Percentiles rank a stretch among this genome's conserved stretches.
Evolutionary conservation across 1,140 invertebrate species (phyloP).

Genomic region (Druon quercuslanigerum): DNA sequence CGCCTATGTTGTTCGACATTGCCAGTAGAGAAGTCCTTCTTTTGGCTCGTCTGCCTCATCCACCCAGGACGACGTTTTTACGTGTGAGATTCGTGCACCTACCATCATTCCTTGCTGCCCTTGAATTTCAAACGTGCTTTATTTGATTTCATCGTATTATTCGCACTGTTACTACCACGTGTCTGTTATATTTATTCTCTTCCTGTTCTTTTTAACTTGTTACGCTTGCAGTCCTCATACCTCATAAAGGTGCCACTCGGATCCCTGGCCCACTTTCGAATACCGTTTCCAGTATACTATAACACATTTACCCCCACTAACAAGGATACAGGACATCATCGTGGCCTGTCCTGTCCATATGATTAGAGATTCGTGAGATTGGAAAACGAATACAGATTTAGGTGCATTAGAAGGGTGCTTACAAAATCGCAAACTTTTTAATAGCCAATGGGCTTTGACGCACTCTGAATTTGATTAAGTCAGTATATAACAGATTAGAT

Average conservation of each 20-base stretch:
- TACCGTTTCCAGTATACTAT: slow-evolving; percentile 37
- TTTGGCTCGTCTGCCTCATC: slow-evolving; percentile 55
- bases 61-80: slow-evolving; percentile 52
- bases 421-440: too few relatives aligned
- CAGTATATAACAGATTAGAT: too few relatives aligned
- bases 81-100: slow-evolving; percentile 46
- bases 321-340: background rate
- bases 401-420: too few relatives aligned
- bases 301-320: background rate
- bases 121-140: slow-evolving; percentile 59
- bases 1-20: slow-evolving; percentile 49
- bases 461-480: too few relatives aligned
- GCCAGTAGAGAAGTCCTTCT: slow-evolving; percentile 49
- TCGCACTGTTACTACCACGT: slow-evolving; percentile 31
- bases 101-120: slow-evolving; percentile 57
- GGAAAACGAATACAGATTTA: too few relatives aligned
- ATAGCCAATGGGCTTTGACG: too few relatives aligned
- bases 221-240: slow-evolving; percentile 36
- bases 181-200: slow-evolving; percentile 38
- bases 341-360: background rate
- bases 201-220: slow-evolving; percentile 23
- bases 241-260: slow-evolving; percentile 38
- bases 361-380: too few relatives aligned
- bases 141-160: slow-evolving; percentile 55
- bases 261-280: slow-evolving; percentile 58